phyloP scores from a whole-genome alignment of 2,797 vertebrate genomes.

The Chromobotia macracanthus region DNA sequence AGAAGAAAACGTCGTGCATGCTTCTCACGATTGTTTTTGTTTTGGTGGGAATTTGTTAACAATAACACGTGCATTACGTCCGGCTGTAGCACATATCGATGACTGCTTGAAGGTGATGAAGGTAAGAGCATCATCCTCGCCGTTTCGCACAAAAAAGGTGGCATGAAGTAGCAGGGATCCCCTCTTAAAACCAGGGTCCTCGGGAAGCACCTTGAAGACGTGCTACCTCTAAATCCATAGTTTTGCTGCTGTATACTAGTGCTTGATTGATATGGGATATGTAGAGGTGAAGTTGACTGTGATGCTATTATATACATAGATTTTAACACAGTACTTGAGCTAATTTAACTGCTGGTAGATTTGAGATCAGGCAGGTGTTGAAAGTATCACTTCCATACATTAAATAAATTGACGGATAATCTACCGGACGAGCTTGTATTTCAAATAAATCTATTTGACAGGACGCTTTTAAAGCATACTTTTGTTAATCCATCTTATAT shows the following conservation, averaged over 20 bases:
- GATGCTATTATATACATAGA: no score
- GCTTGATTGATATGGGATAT: no score
- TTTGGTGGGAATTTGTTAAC: background rate
- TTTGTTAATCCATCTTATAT: background rate
- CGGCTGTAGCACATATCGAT: background rate
- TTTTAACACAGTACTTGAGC: no score
- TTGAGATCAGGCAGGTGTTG: no score
- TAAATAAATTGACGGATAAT: no score
- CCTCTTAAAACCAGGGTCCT: background rate
- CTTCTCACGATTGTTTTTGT: constrained; percentile 14
- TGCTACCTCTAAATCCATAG: constrained; percentile 19
- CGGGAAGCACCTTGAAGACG: constrained; percentile 9
- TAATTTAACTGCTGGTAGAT: no score
- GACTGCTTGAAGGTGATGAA: constrained; percentile 15
- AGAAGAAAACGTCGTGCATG: constrained; percentile 49
- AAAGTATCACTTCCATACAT: no score
- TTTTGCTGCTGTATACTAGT: background rate
- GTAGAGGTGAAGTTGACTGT: no score
- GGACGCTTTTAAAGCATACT: no score
- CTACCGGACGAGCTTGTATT: no score
- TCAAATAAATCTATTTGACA: background rate
- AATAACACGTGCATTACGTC: background rate
- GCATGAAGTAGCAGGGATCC: constrained; percentile 3
- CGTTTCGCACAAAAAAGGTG: constrained; percentile 28
- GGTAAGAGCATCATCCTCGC: constrained; percentile 31